Evolutionary conservation across 1,140 invertebrate genomes (phyloP).

Genomic region (Drosophila seguyi): DNA sequence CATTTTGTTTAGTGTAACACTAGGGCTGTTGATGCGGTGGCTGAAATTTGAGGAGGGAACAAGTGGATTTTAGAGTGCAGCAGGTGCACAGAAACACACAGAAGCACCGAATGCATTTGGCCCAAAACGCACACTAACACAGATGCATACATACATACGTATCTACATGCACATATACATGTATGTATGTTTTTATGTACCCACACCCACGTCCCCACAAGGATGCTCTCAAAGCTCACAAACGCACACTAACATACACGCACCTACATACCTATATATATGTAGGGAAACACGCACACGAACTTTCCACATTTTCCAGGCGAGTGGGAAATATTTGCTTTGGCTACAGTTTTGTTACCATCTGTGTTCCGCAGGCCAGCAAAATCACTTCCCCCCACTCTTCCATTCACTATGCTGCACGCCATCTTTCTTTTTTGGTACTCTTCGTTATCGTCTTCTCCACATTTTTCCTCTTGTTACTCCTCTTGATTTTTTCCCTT

Average conservation of each 20-base stretch:
- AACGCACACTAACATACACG: conserved; percentile 16
- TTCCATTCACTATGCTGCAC: not conserved
- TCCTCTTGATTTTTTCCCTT: not conserved
- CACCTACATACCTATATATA: conserved; percentile 17
- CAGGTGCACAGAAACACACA: conserved; percentile 40
- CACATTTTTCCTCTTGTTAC: not conserved
- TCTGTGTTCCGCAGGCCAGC: conserved; percentile 21
- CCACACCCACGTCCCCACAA: conserved; percentile 14
- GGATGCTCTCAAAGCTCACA: conserved; percentile 26
- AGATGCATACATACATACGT: not conserved
- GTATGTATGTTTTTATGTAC: conserved; percentile 1
- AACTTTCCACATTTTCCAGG: conserved; percentile 74
- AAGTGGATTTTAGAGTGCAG: conserved; percentile 41
- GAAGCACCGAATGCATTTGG: conserved; percentile 40
- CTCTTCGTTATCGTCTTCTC: not conserved
- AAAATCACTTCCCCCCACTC: not conserved
- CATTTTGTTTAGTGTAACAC: conserved; percentile 2
- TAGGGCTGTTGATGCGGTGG: conserved; percentile 5
- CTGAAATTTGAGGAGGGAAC: conserved; percentile 5
- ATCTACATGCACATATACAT: not conserved
- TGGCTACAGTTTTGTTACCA: conserved; percentile 14
- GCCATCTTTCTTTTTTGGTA: not conserved
- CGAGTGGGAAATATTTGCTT: conserved; percentile 70
- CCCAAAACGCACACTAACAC: conserved; percentile 23
- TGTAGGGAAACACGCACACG: conserved; percentile 15